Evolutionary conservation across 2,888 invertebrate genomes (phyloP).

Genomic region (Digitonthophagus gazella): DNA sequence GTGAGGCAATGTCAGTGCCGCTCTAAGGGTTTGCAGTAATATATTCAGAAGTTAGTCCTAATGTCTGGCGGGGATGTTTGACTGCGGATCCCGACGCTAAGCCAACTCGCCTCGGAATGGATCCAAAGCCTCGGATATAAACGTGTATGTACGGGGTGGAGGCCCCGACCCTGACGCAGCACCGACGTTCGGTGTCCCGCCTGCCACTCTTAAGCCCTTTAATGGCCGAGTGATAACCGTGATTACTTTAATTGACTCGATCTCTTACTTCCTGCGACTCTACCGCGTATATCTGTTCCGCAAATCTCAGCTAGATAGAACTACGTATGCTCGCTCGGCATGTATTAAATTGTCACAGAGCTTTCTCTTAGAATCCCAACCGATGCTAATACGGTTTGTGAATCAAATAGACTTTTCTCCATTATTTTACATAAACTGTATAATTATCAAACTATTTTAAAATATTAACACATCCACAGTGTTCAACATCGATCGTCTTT

Average conservation of each 20-base stretch:
- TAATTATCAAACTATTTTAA: too few species aligned
- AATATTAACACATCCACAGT: too few species aligned
- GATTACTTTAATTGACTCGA: conserved; percentile 71
- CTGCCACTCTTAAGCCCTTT: conserved; percentile 60
- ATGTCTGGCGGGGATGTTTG: conserved; percentile 51
- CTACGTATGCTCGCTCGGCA: background rate
- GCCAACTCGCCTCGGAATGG: conserved; percentile 44
- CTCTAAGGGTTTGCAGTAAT: conserved; percentile 42
- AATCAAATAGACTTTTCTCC: background rate
- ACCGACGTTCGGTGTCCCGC: conserved; percentile 47
- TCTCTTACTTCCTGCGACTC: conserved; percentile 56
- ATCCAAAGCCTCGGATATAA: conserved; percentile 45
- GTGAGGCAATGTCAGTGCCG: conserved; percentile 27
- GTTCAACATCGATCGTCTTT: too few species aligned
- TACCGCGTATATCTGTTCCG: background rate
- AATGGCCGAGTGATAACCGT: conserved; percentile 67
- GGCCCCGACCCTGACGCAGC: conserved; percentile 37
- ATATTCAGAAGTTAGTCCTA: conserved; percentile 52
- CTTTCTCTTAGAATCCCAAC: background rate
- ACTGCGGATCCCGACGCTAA: conserved; percentile 44
- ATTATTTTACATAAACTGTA: background rate
- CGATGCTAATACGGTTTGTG: background rate
- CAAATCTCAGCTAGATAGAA: background rate
- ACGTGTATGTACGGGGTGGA: conserved; percentile 4
- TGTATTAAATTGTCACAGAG: background rate